Evolutionary conservation across 2,797 vertebrate species (phyloP), one percentile per base, ranked within the genome.

Genomic region (Sus cebifrons): DNA sequence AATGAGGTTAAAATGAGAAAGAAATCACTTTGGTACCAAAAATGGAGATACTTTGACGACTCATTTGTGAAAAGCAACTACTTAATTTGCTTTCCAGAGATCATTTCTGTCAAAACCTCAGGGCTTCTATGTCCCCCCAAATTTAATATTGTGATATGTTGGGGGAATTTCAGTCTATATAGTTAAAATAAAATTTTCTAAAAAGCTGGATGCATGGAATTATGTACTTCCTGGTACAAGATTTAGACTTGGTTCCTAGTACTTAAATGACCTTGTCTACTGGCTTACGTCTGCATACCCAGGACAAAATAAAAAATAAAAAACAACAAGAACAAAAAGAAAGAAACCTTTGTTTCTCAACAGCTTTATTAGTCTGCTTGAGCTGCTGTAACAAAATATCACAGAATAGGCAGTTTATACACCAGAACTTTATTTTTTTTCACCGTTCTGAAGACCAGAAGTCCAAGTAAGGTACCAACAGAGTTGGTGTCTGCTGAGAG

Each of bases 181-280:
- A 36, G 36, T 44, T 96, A 86, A 96, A 92, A 85, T 78, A 70
- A 36, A 6, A 64, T 91, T 86, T 93, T 89, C 27, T 32, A 40
- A 71, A 90, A n/a, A 18, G 9, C 1, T 54, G 5, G 3, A 79
- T 56, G 49, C 10, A 58, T 60, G 10, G 83, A 90, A 52, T 90
- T 27, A 85, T 6, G 1, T 60, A 56, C 32, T 91, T 89, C 20
- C 18, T 89, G 16, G 20, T n/a, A 0, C 27, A 86, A 92, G 14
- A 44, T 0, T 96, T 77, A 49, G 14, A 77, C 18, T 81, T 89
- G 7, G 6, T 54, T 95, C 5, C 32, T 36, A 44, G 6, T 64
- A 44, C 67, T 15, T 29, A 82, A 65, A 0, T 81, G 27, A 58
- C 3, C 1, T 95, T 86, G 52, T 13, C 44, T 27, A 0, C 29